Percentiles rank a stretch among this genome's conserved stretches.
phyloP scores from a whole-genome alignment of 2,888 invertebrate genomes.

The Heliconius sara region DNA sequence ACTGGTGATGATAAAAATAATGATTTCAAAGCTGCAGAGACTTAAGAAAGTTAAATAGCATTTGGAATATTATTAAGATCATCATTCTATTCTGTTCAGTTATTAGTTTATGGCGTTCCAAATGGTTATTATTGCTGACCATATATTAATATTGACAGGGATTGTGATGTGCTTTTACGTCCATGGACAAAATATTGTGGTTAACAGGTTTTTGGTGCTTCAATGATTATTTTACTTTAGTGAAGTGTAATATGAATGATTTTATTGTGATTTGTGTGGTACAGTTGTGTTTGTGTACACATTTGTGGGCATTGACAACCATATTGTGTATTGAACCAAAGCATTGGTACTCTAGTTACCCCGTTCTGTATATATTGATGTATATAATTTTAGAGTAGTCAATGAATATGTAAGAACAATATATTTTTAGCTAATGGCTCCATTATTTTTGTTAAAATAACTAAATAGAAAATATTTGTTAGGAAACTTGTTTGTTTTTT shows the following conservation, averaged over 20 bases:
- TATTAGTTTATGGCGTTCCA: too few relatives aligned
- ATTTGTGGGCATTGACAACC: neutral
- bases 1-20: neutral
- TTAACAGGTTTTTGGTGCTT: conserved; percentile 16
- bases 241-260: neutral
- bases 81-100: too few relatives aligned
- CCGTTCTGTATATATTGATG: conserved; percentile 52
- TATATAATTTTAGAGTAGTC: conserved; percentile 54
- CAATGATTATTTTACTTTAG: neutral
- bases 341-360: conserved; percentile 56
- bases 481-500: conserved; percentile 5
- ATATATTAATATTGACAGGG: neutral
- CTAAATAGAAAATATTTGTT: conserved; percentile 15
- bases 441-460: conserved; percentile 34
- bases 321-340: conserved; percentile 20
- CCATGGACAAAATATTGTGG: neutral
- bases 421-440: conserved; percentile 45
- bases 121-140: too few relatives aligned
- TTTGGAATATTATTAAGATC: neutral
- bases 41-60: neutral
- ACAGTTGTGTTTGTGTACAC: conserved; percentile 2
- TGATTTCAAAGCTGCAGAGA: neutral
- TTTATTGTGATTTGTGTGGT: conserved; percentile 2
- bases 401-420: conserved; percentile 53
- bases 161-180: neutral